Base-by-base conservation (phyloP, 2,113 vertebrate genomes). In the Arenaria interpres region DNA sequence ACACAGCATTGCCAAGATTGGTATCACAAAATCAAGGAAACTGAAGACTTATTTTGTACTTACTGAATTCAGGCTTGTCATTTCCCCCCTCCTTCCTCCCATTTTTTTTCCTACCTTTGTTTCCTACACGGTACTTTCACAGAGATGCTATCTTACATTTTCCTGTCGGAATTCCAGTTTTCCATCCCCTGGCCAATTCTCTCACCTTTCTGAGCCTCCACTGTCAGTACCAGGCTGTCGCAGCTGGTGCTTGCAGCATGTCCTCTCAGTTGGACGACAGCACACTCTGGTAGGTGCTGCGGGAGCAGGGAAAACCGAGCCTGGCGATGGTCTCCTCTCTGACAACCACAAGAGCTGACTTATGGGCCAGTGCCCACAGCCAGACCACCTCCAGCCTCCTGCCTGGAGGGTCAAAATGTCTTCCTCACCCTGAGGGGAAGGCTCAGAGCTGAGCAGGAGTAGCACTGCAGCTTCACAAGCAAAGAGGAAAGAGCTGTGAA, bases 191-290 rank as follows among this genome's bases (percentile, higher is more conserved):
- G n/a, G 18, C 2, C 46, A 78, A 76, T 18, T 41, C 16, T 86
- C 94, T 96, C 91, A 94, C 94, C 94, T 96, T 90, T 69, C 88
- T 2, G 66, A 80, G 79, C 33, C 57, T 88, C 57, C 77, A 71
- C 64, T 3, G 10, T 63, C 5, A 93, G 69, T 2, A n/a, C 19
- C 74, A 82, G 81, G n/a, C 60, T 41, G 54, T 50, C 74, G 72
- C 60, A 59, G 88, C 25, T 82, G 46, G 3, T n/a, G n/a, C 81
- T 72, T 43, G 74, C 69, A 63, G 60, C 90, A 79, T 78, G 39
- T 81, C 73, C 84, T 4, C 33, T 7, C 1, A 0, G 51, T 22
- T 51, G 46, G 4, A 87, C 16, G 46, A 7, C 57, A 3, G 43
- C 41, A 46, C 0, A 0, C 73, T 59, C 27, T 0, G 0, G 18